A percentile compares a stretch with the other conserved stretches of the same genome.
Evolutionary conservation across 1,140 invertebrate species (phyloP).

Genomic region (Cecropterus lyciades): DNA sequence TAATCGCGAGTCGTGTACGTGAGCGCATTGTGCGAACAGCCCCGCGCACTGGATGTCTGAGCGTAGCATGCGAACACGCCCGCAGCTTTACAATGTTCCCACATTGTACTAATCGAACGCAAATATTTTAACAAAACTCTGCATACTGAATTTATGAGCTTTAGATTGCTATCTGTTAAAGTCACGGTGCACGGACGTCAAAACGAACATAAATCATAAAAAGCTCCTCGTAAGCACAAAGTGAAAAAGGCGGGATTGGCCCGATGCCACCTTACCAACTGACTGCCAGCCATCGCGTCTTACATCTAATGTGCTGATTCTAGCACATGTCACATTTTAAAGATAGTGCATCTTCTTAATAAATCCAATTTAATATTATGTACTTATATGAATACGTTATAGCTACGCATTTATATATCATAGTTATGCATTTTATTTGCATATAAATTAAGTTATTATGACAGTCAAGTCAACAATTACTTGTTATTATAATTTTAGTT

Average conservation of each 20-base stretch:
- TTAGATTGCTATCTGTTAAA: conserved; percentile 43
- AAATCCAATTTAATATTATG: not conserved
- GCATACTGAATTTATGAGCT: conserved; percentile 31
- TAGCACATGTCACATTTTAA: conserved; percentile 20
- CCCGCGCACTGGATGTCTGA: conserved; percentile 55
- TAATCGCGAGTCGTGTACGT: conserved; percentile 79
- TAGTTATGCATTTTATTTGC: too few relatives aligned
- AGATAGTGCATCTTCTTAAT: not conserved
- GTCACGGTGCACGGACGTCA: conserved; percentile 7
- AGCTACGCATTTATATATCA: too few relatives aligned
- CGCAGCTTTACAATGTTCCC: conserved; percentile 55
- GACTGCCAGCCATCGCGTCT: conserved; percentile 56
- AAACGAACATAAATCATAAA: conserved; percentile 30
- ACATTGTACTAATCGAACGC: conserved; percentile 61
- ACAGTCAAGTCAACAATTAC: too few relatives aligned
- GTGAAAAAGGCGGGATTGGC: conserved; percentile 43
- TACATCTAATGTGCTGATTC: conserved; percentile 44
- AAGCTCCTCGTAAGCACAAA: conserved; percentile 42
- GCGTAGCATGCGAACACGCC: conserved; percentile 51
- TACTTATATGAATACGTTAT: not conserved
- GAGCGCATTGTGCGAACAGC: conserved; percentile 71
- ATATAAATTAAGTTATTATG: too few relatives aligned
- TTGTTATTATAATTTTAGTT: too few relatives aligned
- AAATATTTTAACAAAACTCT: conserved; percentile 46
- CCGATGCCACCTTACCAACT: conserved; percentile 41